These are phyloP conservation scores for Neomorphus geoffroyi DNA, from an alignment of 2,797 vertebrate genomes.

Conservation along the genomic window DNA sequence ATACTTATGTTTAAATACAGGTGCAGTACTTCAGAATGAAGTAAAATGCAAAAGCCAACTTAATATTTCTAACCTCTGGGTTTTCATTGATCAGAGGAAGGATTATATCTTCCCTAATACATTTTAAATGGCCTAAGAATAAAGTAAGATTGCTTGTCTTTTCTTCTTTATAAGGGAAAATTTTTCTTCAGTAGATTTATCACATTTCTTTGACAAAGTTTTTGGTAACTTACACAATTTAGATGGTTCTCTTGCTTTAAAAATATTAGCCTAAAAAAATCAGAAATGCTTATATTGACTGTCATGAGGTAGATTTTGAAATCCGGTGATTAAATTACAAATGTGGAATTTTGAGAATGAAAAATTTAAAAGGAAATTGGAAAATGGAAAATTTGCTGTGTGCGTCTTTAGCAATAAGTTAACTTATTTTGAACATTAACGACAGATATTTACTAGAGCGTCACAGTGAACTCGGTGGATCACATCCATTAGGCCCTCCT, in stretches of 20 bases:
- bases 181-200: background rate
- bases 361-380: background rate
- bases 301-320: background rate
- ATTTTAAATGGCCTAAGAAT: background rate
- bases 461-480: background rate
- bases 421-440: accelerated
- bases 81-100: background rate
- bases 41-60: background rate
- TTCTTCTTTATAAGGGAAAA: background rate
- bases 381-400: background rate
- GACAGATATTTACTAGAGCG: background rate
- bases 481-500: background rate
- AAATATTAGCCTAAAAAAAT: background rate
- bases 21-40: background rate
- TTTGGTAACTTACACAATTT: background rate
- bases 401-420: background rate
- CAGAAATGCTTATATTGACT: background rate
- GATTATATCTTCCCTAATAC: background rate
- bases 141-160: background rate
- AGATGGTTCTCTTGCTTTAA: background rate
- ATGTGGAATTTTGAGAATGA: background rate
- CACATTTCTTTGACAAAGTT: background rate
- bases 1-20: background rate
- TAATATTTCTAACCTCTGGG: background rate
- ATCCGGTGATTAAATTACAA: background rate